These are phyloP conservation scores for Polymixis lichenea DNA, from an alignment of 2,888 invertebrate genomes.

Conservation along the genomic window DNA sequence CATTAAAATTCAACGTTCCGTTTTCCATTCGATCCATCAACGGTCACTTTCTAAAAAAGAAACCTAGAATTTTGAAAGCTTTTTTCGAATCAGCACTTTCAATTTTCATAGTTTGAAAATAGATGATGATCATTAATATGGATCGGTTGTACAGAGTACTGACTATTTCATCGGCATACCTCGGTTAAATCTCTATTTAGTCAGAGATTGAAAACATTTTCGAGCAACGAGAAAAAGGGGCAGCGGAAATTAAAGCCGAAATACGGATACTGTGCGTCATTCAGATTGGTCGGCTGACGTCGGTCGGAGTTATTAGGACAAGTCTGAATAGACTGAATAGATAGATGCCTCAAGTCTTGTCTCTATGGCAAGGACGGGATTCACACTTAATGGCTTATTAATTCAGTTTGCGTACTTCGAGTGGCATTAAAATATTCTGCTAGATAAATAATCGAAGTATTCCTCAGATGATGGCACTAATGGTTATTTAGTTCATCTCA, in stretches of 20 bases:
- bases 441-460: slow-evolving; percentile 11
- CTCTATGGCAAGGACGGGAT: slow-evolving; percentile 12
- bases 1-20: slow-evolving; percentile 20
- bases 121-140: not conserved
- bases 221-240: slow-evolving; percentile 27
- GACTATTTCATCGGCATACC: slow-evolving; percentile 1
- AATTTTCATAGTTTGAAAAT: slow-evolving; percentile 16
- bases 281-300: slow-evolving; percentile 27
- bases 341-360: slow-evolving; percentile 12
- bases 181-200: slow-evolving; percentile 1
- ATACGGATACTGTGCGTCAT: slow-evolving; percentile 31
- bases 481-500: not conserved
- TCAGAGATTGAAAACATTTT: slow-evolving; percentile 21
- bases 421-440: slow-evolving; percentile 16
- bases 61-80: slow-evolving; percentile 7
- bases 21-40: slow-evolving; percentile 21
- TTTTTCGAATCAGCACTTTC: not conserved
- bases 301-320: slow-evolving; percentile 27
- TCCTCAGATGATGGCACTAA: not conserved
- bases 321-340: slow-evolving; percentile 29
- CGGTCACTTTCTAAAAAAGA: slow-evolving; percentile 13
- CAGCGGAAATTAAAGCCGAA: slow-evolving; percentile 53
- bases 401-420: slow-evolving; percentile 33
- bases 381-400: slow-evolving; percentile 32
- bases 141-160: slow-evolving; percentile 1